These are phyloP conservation scores for Eupeodes latifasciatus DNA, from an alignment of 2,888 invertebrate genomes.

Conservation along the genomic window DNA sequence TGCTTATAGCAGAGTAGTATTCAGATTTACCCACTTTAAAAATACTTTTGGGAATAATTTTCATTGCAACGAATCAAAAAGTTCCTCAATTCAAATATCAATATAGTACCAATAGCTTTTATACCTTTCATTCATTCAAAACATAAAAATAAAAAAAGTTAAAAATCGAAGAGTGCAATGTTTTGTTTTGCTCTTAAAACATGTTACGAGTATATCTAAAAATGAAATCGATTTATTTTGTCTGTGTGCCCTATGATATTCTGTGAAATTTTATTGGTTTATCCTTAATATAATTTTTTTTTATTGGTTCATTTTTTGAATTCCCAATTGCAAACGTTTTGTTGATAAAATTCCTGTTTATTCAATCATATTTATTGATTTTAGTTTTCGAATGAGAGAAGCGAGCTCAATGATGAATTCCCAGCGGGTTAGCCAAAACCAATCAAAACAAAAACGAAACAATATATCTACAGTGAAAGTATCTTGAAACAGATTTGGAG, in stretches of 20 bases:
- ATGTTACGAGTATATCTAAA: neutral
- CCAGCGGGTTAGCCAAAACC: slow-evolving; percentile 8
- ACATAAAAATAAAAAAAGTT: no score
- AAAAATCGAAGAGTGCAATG: no score
- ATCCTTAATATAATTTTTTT: slow-evolving; percentile 14
- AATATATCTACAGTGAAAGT: slow-evolving; percentile 27
- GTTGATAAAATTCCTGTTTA: slow-evolving; percentile 25
- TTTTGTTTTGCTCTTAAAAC: no score
- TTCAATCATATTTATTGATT: slow-evolving; percentile 53
- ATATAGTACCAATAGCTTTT: no score
- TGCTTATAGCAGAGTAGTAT: no score
- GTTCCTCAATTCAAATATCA: neutral
- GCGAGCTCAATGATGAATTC: neutral
- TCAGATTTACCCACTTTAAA: neutral
- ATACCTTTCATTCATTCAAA: no score
- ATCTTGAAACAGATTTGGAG: slow-evolving; percentile 30
- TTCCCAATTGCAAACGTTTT: slow-evolving; percentile 31
- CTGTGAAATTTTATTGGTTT: neutral
- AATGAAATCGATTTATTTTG: slow-evolving; percentile 4
- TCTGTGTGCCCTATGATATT: neutral
- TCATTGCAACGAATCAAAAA: neutral
- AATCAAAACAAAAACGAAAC: slow-evolving; percentile 30
- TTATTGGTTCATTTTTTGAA: neutral
- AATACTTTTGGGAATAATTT: neutral
- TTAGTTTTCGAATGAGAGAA: neutral